Percentiles rank a stretch among this genome's conserved stretches.
These are phyloP conservation scores for Syrphus vitripennis DNA, from an alignment of 2,888 invertebrate species.

Conservation along the genomic window DNA sequence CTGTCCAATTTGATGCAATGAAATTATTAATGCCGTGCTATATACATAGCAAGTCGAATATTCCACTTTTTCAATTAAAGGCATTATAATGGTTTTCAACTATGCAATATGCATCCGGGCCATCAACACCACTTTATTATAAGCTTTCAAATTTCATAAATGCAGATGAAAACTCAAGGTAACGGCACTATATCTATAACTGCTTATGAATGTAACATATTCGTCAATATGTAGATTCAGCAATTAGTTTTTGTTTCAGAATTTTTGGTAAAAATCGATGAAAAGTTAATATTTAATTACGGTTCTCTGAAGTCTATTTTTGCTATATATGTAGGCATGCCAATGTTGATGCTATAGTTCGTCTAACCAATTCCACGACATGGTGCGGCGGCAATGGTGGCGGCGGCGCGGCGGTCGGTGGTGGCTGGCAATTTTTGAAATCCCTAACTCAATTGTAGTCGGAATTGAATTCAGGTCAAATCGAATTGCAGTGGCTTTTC, in stretches of 20 bases:
- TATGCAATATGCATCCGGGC: slow-evolving; percentile 1
- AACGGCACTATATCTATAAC: background rate
- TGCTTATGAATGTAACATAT: background rate
- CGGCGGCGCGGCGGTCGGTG: background rate
- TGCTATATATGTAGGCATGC: background rate
- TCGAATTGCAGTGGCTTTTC: slow-evolving; percentile 61
- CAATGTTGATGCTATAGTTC: background rate
- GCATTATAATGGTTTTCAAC: slow-evolving; percentile 45
- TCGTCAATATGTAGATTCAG: background rate
- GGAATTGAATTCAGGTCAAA: slow-evolving; percentile 61
- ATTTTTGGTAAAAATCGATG: slow-evolving; percentile 49
- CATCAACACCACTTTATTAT: background rate
- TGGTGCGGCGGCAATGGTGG: background rate
- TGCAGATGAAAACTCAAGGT: slow-evolving; percentile 11
- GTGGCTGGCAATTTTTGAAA: slow-evolving; percentile 18
- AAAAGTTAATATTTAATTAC: slow-evolving; percentile 65
- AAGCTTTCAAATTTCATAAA: slow-evolving; percentile 1
- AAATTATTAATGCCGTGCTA: slow-evolving; percentile 55
- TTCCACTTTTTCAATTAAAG: slow-evolving; percentile 50
- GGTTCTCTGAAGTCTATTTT: slow-evolving; percentile 40
- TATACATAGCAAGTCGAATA: background rate
- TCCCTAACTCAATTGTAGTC: slow-evolving; percentile 58
- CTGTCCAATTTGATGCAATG: slow-evolving; percentile 35
- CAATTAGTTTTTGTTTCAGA: slow-evolving; percentile 34
- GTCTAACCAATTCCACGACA: slow-evolving; percentile 7